Evolutionary conservation across 2,113 vertebrate species (phyloP).

Genomic region (Harpagus bidentatus): DNA sequence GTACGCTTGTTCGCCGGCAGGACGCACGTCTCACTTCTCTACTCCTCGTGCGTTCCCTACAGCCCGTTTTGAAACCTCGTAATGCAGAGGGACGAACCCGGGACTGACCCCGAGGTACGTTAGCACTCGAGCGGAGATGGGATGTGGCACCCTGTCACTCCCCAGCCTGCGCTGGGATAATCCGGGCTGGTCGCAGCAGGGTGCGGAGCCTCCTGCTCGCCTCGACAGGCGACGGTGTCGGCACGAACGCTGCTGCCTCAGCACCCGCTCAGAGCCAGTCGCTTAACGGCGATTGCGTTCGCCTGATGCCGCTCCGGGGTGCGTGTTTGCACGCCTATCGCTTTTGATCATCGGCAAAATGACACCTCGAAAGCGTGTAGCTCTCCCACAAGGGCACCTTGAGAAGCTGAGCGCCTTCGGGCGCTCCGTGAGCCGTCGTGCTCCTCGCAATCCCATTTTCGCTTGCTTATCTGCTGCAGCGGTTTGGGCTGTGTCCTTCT

Average conservation of each 20-base stretch:
- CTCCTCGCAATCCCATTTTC: background rate
- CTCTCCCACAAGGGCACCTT: background rate
- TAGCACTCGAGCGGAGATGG: background rate
- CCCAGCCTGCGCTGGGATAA: fast-evolving
- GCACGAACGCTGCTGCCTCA: background rate
- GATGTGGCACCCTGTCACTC: background rate
- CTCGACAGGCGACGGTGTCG: fast-evolving
- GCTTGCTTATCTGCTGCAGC: background rate
- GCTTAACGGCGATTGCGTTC: fast-evolving
- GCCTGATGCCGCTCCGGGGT: background rate
- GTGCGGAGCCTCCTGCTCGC: background rate
- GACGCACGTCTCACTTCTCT: fast-evolving
- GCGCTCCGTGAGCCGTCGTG: fast-evolving
- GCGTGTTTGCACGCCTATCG: fast-evolving
- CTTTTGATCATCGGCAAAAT: background rate
- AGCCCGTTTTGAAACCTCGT: background rate
- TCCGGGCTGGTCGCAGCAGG: background rate
- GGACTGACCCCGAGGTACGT: fast-evolving
- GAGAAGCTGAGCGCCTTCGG: background rate
- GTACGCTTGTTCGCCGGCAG: background rate
- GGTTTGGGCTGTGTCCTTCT: background rate
- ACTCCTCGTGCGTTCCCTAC: fast-evolving
- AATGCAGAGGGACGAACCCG: background rate
- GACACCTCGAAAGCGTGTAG: fast-evolving
- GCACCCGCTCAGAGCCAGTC: fast-evolving